Evolutionary conservation across 2,888 invertebrate species (phyloP), one percentile per base, ranked within the genome.

Genomic region (Hoplodrina ambigua): DNA sequence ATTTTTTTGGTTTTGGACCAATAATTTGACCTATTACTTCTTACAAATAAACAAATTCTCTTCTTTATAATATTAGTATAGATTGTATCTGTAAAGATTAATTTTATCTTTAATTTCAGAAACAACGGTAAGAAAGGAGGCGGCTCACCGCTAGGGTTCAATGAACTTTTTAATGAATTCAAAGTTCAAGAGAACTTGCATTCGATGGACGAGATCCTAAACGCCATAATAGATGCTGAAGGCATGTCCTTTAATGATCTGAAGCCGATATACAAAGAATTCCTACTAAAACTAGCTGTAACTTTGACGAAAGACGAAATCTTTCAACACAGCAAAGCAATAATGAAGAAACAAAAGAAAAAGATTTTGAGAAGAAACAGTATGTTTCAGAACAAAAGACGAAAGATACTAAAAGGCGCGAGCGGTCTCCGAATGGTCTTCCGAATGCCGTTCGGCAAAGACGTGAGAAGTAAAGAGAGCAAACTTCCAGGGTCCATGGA

Each of bases 221-320:
- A 97, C 87, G 98, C 98, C 88, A 98, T 99, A 89, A 98, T 99
- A 85, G 98, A 98, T 92, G 97, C 98, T 49, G 98, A 98, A 91
- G 98, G 98, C 72, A 98, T 98, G 98, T 98, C 98, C 67, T 98
- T 98, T 92, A 98, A 98, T 94, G 98, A 98, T 88, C 96, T 99
- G 74, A 98, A 98, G 91, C 98, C 98, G 55, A 98, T 98, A 77
- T 98, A 99, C 90, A 98, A 98, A 91, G 98, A 98, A 93, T 98
- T 99, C 89, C 95, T 99, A 59, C 93, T 98, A 50, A 98, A 98
- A 93, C 94, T 99, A 78, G 98, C 98, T 4, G 97, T 98, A 0
- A 98, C 98, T 0, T 93, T 99, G 72, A 98, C 98, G n/a, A 98
- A 98, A 94, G 98, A 99, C 88, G 98, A 99, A 93, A 96, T 99